Base-by-base conservation (phyloP, 2,888 invertebrate species). In the Hofmannophila pseudospretella region DNA sequence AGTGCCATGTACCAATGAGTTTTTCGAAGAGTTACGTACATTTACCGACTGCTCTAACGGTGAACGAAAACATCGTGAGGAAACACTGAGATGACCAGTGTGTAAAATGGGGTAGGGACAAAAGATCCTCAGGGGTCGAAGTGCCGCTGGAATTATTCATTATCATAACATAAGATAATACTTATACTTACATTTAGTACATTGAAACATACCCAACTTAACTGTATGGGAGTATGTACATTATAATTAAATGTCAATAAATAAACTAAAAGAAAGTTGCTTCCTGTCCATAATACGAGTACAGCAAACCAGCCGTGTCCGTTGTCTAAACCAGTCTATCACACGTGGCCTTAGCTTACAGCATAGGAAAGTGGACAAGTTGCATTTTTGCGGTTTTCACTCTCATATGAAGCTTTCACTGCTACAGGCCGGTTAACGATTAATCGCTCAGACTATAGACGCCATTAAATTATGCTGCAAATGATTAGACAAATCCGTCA, bases 371-470 rank as follows among this genome's bases (percentile, higher is more conserved):
- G 81, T 68, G 54, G 70, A 51, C 58, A 47, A 54, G 66, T 63
- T 48, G 51, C 73, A 76, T 78, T 79, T 76, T 74, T 72, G 66
- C 54, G 41, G 58, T 68, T 78, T 72, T 71, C 78, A 66, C 75
- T 72, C 54, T 58, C 51, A 47, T 41, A 35, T 5, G 3, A 25
- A 52, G 62, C 81, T 80, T 84, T 82, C 81, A 65, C 77, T 63
- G 46, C 49, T 42, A 41, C 32, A 16, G 36, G 22, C 35, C 35
- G 23, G 23, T 29, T 12, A 7, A 13, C 25, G 10, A 11, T 4
- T 22, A 11, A 22, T 32, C 9, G n/a, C 23, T n/a, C n/a, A n/a
- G 8, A 5, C n/a, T 9, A 10, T 31, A 4, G 7, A 20, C 0
- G 32, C 12, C 32, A 22, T 22, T 32, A 32, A 32, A n/a, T 30